A percentile compares a stretch with the other conserved stretches of the same genome.
phyloP scores from a whole-genome alignment of 2,888 invertebrate species.

The Hemaris fuciformis region DNA sequence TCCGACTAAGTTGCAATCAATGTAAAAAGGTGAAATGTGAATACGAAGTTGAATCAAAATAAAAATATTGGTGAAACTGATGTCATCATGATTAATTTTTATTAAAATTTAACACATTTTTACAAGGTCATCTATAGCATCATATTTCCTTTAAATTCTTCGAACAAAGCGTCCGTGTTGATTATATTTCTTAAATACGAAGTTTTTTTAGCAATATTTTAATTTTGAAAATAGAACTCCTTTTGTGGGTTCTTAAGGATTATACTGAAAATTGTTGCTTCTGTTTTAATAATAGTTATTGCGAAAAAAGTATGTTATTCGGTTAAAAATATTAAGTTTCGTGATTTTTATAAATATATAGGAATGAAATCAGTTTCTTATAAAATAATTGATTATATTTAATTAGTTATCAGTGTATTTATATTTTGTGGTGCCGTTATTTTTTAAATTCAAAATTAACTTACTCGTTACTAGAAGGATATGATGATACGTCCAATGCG shows the following conservation, averaged over 20 bases:
- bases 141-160: no score
- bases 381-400: background rate
- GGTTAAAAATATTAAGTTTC: background rate
- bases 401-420: background rate
- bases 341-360: background rate
- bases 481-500: conserved; percentile 46
- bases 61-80: background rate
- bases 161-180: no score
- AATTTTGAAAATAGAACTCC: background rate
- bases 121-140: background rate
- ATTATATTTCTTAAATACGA: no score
- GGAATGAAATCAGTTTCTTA: conserved; percentile 2
- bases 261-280: no score
- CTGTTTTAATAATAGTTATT: no score
- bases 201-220: background rate
- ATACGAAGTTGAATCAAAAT: background rate
- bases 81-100: background rate
- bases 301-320: no score
- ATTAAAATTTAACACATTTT: background rate
- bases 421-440: background rate
- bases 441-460: conserved; percentile 23
- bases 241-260: background rate
- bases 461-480: conserved; percentile 63
- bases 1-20: background rate
- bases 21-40: conserved; percentile 1